Percentiles rank a stretch among this genome's conserved stretches.
Conservation (phyloP, 2,113 vertebrate species). For the Suncus etruscus region DNA sequence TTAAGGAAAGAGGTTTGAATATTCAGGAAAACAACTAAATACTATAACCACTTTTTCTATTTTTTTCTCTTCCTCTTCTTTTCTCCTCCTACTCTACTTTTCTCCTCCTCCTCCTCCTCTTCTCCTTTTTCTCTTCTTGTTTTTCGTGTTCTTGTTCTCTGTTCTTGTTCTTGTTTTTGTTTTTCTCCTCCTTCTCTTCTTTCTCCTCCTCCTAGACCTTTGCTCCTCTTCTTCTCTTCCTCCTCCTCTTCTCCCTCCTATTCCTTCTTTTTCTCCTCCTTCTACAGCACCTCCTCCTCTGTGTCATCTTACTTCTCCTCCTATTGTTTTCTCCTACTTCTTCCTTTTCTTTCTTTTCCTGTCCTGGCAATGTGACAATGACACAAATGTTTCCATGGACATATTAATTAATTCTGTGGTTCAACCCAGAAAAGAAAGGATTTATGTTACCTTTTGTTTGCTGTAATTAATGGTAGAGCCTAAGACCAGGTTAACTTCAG, state of each 20-base stretch:
- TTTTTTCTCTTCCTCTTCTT: neutral
- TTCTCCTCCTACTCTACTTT: neutral
- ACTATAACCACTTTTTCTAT: constrained; percentile 61
- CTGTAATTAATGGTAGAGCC: constrained; percentile 63
- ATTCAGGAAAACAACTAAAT: constrained; percentile 44
- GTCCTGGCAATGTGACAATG: neutral
- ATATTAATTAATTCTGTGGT: constrained; percentile 42
- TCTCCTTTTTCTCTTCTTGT: too few relatives aligned
- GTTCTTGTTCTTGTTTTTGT: too few relatives aligned
- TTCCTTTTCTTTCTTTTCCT: neutral
- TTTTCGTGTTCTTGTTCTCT: too few relatives aligned
- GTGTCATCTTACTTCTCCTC: too few relatives aligned
- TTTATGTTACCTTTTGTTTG: constrained; percentile 48
- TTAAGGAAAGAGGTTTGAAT: constrained; percentile 51
- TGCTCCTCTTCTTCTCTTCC: neutral
- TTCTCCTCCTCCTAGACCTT: neutral
- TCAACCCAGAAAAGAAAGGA: constrained; percentile 62
- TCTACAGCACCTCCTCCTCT: too few relatives aligned
- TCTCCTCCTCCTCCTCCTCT: too few relatives aligned
- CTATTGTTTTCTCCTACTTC: too few relatives aligned
- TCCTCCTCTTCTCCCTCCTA: neutral
- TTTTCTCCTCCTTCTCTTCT: too few relatives aligned
- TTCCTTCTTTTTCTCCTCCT: too few relatives aligned
- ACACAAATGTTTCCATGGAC: constrained; percentile 50
- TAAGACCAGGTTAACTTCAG: constrained; percentile 43